These are phyloP conservation scores for Leptinotarsa defecta DNA, from an alignment of 1,140 invertebrate species.

Conservation along the genomic window DNA sequence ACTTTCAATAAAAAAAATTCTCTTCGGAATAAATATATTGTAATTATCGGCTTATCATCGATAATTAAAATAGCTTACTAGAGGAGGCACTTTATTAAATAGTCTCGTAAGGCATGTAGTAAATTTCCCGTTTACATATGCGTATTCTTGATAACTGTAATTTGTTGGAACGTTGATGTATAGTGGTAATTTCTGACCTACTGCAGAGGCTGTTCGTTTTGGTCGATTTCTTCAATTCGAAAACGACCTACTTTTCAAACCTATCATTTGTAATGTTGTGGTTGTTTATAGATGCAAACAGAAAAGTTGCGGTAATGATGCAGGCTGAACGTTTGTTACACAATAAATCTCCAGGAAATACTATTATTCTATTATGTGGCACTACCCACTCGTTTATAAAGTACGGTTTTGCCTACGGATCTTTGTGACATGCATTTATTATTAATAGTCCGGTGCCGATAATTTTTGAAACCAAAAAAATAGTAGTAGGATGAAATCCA, in stretches of 20 bases:
- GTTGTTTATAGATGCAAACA: neutral
- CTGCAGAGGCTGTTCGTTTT: neutral
- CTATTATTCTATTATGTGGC: neutral
- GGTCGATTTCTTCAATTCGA: constrained; percentile 5
- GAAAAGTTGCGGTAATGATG: neutral
- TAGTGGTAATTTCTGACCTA: constrained; percentile 13
- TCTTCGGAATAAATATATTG: neutral
- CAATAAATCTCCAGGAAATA: constrained; percentile 6
- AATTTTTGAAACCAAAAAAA: too few species aligned
- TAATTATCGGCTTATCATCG: neutral
- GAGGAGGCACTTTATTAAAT: neutral
- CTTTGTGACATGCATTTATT: too few species aligned
- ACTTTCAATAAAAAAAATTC: too few species aligned
- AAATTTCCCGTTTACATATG: constrained; percentile 9
- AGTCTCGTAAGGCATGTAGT: neutral
- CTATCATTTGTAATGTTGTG: neutral
- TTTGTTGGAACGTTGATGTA: neutral
- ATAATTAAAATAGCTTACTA: neutral
- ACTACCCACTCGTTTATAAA: neutral
- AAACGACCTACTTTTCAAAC: neutral
- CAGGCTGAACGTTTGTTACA: neutral
- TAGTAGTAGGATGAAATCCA: too few species aligned
- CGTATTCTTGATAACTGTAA: constrained; percentile 17
- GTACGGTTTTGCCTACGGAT: too few species aligned
- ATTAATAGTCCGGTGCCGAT: too few species aligned